Percentiles rank a stretch among this genome's conserved stretches.
These are phyloP conservation scores for Lithosia quadra DNA, from an alignment of 2,888 invertebrate genomes.

Conservation along the genomic window DNA sequence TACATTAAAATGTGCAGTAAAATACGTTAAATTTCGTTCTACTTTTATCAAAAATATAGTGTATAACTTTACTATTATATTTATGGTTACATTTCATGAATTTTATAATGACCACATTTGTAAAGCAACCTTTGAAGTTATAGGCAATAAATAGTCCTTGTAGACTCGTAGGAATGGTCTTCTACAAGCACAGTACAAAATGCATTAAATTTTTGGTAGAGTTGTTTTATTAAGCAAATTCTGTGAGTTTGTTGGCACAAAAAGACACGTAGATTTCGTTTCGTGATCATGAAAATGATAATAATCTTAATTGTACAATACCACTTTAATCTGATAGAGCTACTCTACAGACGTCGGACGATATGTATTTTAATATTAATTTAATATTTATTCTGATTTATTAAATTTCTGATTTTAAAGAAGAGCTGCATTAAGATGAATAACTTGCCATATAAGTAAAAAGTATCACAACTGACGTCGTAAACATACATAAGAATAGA, in stretches of 20 bases:
- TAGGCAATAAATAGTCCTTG: not conserved
- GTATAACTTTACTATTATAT: conserved; percentile 34
- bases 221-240: not conserved
- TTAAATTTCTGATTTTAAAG: conserved; percentile 16
- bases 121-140: not conserved
- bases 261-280: conserved; percentile 33
- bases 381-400: conserved; percentile 30
- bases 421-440: conserved; percentile 24
- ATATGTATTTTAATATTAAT: conserved; percentile 41
- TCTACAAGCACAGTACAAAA: conserved; percentile 8
- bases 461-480: conserved; percentile 37
- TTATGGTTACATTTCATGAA: conserved; percentile 25
- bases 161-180: not conserved
- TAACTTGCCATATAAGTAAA: conserved; percentile 25
- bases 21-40: conserved; percentile 16
- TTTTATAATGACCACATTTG: conserved; percentile 30
- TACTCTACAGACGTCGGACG: conserved; percentile 31
- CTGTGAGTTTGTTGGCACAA: conserved; percentile 17
- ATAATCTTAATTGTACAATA: conserved; percentile 51
- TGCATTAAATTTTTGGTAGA: not conserved
- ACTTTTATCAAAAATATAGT: conserved; percentile 35
- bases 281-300: conserved; percentile 44
- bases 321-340: conserved; percentile 48
- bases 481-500: conserved; percentile 54
- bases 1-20: conserved; percentile 5